Percentiles rank a stretch among this genome's conserved stretches.
phyloP scores from a whole-genome alignment of 2,113 vertebrate species.

The Sinocyclocheilus grahami region DNA sequence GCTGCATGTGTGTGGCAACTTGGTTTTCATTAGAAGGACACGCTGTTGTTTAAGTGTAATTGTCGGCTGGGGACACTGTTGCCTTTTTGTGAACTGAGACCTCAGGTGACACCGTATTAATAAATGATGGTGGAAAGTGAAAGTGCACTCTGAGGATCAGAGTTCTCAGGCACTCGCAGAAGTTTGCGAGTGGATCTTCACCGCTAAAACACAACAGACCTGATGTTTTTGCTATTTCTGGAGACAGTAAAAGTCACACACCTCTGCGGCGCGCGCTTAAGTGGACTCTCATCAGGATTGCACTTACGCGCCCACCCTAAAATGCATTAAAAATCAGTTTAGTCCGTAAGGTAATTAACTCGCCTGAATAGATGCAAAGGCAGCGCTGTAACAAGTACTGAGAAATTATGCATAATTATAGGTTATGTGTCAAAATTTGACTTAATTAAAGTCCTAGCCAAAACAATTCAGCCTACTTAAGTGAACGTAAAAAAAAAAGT shows the following conservation, averaged over 20 bases:
- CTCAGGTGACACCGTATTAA: conserved; percentile 58
- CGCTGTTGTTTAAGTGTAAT: conserved; percentile 67
- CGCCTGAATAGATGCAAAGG: not conserved
- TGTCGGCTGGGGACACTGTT: conserved; percentile 59
- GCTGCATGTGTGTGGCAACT: conserved; percentile 50
- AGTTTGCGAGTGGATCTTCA: conserved; percentile 34
- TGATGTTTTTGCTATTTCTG: conserved; percentile 2
- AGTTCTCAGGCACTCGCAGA: conserved; percentile 5
- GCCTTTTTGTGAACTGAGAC: conserved; percentile 23
- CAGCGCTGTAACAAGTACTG: not conserved
- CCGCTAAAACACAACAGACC: conserved; percentile 6
- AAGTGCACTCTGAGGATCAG: conserved; percentile 53
- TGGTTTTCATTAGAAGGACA: conserved; percentile 58
- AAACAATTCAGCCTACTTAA: not conserved
- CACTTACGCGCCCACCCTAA: conserved; percentile 1
- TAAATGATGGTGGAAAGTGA: conserved; percentile 60
- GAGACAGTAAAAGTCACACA: conserved; percentile 18
- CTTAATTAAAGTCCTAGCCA: conserved; percentile 11
- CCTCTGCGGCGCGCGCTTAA: not conserved
- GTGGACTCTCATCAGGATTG: not conserved
- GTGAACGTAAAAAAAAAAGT: not conserved
- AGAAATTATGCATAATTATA: conserved; percentile 3
- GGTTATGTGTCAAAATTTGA: not conserved
- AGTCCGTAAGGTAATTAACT: not conserved
- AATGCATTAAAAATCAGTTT: not conserved